Evolutionary conservation across 2,888 invertebrate species (phyloP).

Genomic region (Frankliniella intonsa): DNA sequence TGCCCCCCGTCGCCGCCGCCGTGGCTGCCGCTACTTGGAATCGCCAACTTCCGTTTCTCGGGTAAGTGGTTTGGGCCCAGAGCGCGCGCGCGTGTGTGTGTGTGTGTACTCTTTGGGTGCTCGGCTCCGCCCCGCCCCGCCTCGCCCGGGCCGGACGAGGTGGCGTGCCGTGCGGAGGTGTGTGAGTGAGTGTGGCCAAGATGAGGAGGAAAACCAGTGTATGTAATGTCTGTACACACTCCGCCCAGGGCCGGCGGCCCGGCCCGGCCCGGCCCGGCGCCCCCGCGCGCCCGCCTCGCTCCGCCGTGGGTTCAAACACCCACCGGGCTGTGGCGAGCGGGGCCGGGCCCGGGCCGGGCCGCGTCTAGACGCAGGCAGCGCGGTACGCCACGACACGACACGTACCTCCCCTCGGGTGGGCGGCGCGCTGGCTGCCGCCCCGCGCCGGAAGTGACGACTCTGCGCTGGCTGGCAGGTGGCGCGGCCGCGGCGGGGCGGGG

Average conservation of each 20-base stretch:
- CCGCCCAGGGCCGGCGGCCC: not conserved
- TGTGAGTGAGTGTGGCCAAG: not conserved
- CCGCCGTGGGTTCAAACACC: not conserved
- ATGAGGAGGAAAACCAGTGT: not conserved
- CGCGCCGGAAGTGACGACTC: too few species aligned
- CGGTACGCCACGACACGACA: too few species aligned
- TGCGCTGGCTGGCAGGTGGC: too few species aligned
- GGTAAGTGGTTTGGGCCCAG: not conserved
- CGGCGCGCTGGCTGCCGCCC: too few species aligned
- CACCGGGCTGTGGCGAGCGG: not conserved
- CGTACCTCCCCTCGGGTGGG: too few species aligned
- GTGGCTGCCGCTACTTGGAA: not conserved
- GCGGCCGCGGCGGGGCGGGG: too few species aligned
- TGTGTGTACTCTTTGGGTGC: too few species aligned
- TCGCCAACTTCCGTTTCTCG: slow-evolving; percentile 1
- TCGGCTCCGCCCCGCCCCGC: too few species aligned
- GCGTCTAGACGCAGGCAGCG: too few species aligned
- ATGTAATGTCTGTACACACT: not conserved
- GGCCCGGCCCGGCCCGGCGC: not conserved
- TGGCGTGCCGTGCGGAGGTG: not conserved
- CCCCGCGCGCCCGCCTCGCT: not conserved
- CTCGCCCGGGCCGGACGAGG: too few species aligned
- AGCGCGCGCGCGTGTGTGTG: not conserved
- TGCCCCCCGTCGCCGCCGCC: not conserved
- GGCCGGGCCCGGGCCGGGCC: not conserved